Percentiles rank a stretch among this genome's conserved stretches.
Evolutionary conservation across 2,888 invertebrate species (phyloP).

Genomic region (Tinea pellionella): DNA sequence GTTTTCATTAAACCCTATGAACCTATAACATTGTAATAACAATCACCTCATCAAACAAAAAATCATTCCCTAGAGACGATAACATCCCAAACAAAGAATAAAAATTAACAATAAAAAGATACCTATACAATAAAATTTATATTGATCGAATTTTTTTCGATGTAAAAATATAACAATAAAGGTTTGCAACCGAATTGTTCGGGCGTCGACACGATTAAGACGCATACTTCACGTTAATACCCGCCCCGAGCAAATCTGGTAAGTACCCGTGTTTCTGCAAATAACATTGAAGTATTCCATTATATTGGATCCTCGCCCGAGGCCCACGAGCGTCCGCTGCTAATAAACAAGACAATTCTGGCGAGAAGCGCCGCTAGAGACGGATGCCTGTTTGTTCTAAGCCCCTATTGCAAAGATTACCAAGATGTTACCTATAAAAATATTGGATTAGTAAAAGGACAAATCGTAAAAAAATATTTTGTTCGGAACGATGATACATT

Average conservation of each 20-base stretch:
- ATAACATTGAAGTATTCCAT: conserved; percentile 67
- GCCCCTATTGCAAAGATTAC: neutral
- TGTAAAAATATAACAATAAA: conserved; percentile 4
- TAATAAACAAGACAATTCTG: conserved; percentile 59
- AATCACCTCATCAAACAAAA: conserved; percentile 5
- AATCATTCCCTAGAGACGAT: neutral
- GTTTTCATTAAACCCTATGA: neutral
- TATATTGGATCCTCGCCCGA: conserved; percentile 62
- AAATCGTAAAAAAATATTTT: too few relatives aligned
- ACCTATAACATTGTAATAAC: neutral
- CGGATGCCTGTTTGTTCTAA: conserved; percentile 39
- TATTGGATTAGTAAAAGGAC: neutral
- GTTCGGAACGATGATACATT: too few relatives aligned
- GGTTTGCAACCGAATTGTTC: conserved; percentile 10
- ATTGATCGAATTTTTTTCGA: neutral
- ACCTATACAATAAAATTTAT: neutral
- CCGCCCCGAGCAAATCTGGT: conserved; percentile 46
- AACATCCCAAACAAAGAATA: neutral
- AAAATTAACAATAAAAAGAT: neutral
- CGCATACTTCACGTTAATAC: conserved; percentile 48
- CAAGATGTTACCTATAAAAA: neutral
- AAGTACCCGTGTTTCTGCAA: conserved; percentile 60
- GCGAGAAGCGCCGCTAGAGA: conserved; percentile 15
- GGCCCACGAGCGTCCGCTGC: conserved; percentile 54
- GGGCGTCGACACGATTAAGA: conserved; percentile 44